phyloP scores from a whole-genome alignment of 2,113 vertebrate genomes.

The Podocnemis expansa region DNA sequence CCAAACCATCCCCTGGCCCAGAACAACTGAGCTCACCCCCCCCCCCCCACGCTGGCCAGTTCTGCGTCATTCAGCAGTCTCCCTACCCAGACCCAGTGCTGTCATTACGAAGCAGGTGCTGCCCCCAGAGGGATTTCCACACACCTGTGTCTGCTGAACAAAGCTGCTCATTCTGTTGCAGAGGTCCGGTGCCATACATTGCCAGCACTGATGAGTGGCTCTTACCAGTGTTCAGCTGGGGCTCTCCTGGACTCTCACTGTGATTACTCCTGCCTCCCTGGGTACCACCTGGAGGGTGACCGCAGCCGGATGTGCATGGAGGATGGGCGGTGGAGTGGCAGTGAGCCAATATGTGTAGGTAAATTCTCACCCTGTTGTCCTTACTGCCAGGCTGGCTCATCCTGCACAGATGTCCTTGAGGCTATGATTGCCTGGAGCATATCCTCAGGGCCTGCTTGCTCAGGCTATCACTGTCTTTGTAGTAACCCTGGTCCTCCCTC shows the following conservation, averaged over 20 bases:
- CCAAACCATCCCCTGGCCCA: background rate
- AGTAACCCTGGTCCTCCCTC: background rate
- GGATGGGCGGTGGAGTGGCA: conserved; percentile 87
- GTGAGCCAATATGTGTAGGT: conserved; percentile 91
- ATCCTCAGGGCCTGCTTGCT: rapidly evolving
- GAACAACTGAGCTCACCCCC: background rate
- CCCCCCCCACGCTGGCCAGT: background rate
- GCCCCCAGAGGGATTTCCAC: background rate
- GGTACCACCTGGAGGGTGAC: conserved; percentile 89
- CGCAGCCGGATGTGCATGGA: conserved; percentile 87
- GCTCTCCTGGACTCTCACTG: conserved; percentile 91
- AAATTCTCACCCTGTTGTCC: conserved; percentile 57
- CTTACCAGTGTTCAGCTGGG: conserved; percentile 85
- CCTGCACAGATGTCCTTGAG: rapidly evolving
- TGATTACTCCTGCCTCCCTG: conserved; percentile 86
- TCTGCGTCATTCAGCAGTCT: background rate
- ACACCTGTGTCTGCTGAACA: background rate
- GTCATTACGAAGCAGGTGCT: background rate
- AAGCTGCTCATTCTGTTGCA: conserved; percentile 57
- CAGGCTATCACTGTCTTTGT: too few relatives aligned
- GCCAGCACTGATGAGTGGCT: conserved; percentile 83
- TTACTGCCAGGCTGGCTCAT: rapidly evolving
- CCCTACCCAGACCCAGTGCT: background rate
- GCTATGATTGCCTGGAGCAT: background rate
- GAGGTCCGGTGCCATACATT: conserved; percentile 87